Conservation (phyloP, 2,113 vertebrate species). For the Neopipo cinnamomea region DNA sequence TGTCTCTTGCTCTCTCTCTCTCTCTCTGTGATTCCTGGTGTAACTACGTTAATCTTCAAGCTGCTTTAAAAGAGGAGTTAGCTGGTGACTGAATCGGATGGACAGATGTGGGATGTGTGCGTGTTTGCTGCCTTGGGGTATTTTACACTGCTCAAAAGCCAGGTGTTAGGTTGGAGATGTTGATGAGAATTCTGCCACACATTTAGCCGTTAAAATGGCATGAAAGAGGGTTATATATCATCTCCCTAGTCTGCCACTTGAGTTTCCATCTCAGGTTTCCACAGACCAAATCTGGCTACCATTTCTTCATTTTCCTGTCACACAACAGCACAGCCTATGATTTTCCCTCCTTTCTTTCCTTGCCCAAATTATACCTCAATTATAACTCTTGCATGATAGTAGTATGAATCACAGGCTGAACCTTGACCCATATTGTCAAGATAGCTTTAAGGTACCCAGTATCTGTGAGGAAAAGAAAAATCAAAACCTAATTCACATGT, state of each 20-base stretch:
- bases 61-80: not conserved
- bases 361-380: not conserved
- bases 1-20: not conserved
- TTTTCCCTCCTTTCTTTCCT: not conserved
- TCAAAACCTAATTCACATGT: not conserved
- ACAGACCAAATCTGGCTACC: not conserved
- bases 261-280: not conserved
- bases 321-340: rapidly evolving
- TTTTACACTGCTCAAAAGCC: not conserved
- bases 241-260: not conserved
- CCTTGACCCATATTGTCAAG: not conserved
- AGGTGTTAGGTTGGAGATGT: not conserved
- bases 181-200: not conserved
- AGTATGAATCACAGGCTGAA: not conserved
- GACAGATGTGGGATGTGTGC: not conserved
- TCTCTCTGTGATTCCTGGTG: not conserved
- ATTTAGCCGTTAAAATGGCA: not conserved
- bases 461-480: not conserved
- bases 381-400: not conserved
- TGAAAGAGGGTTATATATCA: not conserved
- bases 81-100: rapidly evolving
- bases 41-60: not conserved
- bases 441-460: not conserved
- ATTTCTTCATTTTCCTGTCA: not conserved
- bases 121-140: not conserved